A percentile compares a stretch with the other conserved stretches of the same genome.
phyloP scores from a whole-genome alignment of 2,888 invertebrate species.

The Yponomeuta cagnagella region DNA sequence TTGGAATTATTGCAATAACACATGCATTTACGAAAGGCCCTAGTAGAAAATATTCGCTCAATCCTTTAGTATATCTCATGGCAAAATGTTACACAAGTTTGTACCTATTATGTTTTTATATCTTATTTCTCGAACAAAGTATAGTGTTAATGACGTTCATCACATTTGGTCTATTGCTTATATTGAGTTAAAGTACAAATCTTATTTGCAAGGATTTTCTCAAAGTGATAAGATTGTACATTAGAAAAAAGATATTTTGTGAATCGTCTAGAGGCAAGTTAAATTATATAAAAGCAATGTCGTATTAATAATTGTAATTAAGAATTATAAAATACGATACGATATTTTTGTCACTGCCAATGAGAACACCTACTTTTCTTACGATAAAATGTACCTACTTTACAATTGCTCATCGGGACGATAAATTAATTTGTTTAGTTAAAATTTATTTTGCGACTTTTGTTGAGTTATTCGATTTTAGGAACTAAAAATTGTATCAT shows the following conservation, averaged over 20 bases:
- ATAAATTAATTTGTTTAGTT: slow-evolving; percentile 13
- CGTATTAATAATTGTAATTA: slow-evolving; percentile 25
- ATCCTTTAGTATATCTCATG: slow-evolving; percentile 8
- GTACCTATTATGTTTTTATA: background rate
- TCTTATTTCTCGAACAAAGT: slow-evolving; percentile 2
- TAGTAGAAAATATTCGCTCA: slow-evolving; percentile 9
- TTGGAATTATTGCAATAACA: slow-evolving; percentile 18
- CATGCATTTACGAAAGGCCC: background rate
- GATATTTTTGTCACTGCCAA: slow-evolving; percentile 62
- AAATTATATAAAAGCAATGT: slow-evolving; percentile 48
- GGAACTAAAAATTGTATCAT: slow-evolving; percentile 27
- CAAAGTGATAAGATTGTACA: slow-evolving; percentile 2
- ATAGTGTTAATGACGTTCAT: background rate
- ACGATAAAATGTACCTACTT: slow-evolving; percentile 9
- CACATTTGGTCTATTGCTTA: slow-evolving; percentile 46
- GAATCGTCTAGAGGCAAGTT: slow-evolving; percentile 39
- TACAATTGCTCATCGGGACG: slow-evolving; percentile 33
- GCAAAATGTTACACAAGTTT: slow-evolving; percentile 6
- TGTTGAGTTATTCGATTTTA: slow-evolving; percentile 22
- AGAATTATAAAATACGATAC: slow-evolving; percentile 44
- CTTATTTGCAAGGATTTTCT: slow-evolving; percentile 26
- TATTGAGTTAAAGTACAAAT: slow-evolving; percentile 43
- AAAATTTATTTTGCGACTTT: background rate
- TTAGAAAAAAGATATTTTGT: slow-evolving; percentile 56
- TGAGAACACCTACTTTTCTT: background rate